Base-by-base conservation (phyloP, 2,797 vertebrate genomes). In the Coccyzus lansbergi region DNA sequence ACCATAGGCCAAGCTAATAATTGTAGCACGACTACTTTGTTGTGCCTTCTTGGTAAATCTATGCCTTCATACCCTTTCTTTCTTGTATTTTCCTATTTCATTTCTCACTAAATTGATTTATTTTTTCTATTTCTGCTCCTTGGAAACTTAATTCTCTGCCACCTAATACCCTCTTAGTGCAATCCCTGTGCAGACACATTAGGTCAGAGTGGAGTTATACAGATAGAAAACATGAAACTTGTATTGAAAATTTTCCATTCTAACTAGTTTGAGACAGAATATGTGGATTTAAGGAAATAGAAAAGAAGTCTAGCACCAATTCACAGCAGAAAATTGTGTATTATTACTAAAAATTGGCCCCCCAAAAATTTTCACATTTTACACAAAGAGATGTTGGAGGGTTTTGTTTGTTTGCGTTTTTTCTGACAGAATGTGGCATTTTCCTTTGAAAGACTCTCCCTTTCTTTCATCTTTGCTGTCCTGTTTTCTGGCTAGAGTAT, bases 81-180 rank as follows among this genome's bases (percentile, higher is more conserved):
- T 59, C 5, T 31, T 84, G 70, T 67, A 77, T 77, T 94, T 86
- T 64, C 90, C 68, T 70, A 58, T 86, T 95, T 87, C 59, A 18
- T 15, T 72, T 83, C 79, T 64, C 29, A 70, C 49, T n/a, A 74
- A 86, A 95, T 88, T 92, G 80, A 90, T 34, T 75, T 83, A 80
- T 65, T 76, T 88, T 93, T 94, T 65, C 77, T 94, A 86, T 95
- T 96, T 92, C 77, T 72, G 51, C 74, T 88, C 44, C 63, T 86
- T 70, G 67, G 91, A 94, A 96, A 86, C 34, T 49, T 81, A 96
- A 95, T 94, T 86, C 83, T 82, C 74, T 70, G 79, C 48, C 63
- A 94, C 65, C 69, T 91, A 87, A 93, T 87, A 81, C 38, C 58
- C 84, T 95, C 58, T 83, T 81, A 89, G 71, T 87, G 72, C 79